Conservation (phyloP, 1,140 invertebrate species). For the Andrena cerasifolii region DNA sequence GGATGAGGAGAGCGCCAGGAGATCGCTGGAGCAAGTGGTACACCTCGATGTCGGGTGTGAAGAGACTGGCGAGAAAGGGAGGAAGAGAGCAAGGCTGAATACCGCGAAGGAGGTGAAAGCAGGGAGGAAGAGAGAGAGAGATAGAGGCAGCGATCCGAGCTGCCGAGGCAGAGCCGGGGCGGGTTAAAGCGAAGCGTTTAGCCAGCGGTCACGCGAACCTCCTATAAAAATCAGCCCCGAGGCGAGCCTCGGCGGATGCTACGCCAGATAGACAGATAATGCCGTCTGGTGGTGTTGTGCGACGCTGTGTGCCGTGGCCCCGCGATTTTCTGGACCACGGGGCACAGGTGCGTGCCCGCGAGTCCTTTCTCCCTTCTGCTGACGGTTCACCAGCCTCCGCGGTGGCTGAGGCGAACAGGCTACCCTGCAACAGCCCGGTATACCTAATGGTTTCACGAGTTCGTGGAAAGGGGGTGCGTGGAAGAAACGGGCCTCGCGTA, state of each 20-base stretch:
- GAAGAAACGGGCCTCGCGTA: slow-evolving; percentile 17
- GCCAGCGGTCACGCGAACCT: slow-evolving; percentile 73
- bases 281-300: slow-evolving; percentile 44
- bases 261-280: slow-evolving; percentile 68
- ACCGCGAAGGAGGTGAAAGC: slow-evolving; percentile 8
- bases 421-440: not conserved
- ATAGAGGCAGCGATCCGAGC: slow-evolving; percentile 24
- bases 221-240: slow-evolving; percentile 71
- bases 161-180: slow-evolving; percentile 49
- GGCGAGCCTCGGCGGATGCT: slow-evolving; percentile 59
- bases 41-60: not conserved
- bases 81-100: slow-evolving; percentile 17
- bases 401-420: slow-evolving; percentile 13
- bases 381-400: slow-evolving; percentile 20
- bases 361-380: slow-evolving; percentile 41
- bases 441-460: slow-evolving; percentile 54
- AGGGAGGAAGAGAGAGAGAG: slow-evolving; percentile 36
- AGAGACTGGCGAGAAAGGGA: slow-evolving; percentile 4
- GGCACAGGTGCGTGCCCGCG: slow-evolving; percentile 70
- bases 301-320: slow-evolving; percentile 13
- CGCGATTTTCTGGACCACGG: slow-evolving; percentile 21
- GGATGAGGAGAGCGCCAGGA: not conserved
- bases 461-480: slow-evolving; percentile 48
- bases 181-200: slow-evolving; percentile 73
- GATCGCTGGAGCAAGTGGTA: not conserved